Conservation (phyloP, 2,888 invertebrate species). For the Pristionchus entomophagus region DNA sequence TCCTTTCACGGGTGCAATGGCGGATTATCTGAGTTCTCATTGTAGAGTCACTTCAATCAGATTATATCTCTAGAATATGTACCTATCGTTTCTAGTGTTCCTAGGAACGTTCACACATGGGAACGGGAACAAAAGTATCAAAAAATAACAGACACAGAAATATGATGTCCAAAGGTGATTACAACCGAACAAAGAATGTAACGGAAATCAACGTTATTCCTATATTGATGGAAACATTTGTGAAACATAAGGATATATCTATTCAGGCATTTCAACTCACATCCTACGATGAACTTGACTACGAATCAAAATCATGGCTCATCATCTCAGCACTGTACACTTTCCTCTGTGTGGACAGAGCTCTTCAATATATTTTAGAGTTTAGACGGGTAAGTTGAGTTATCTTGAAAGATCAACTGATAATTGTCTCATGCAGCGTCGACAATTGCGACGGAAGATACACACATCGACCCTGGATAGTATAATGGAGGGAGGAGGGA, state of each 20-base stretch:
- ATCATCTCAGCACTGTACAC: slow-evolving; percentile 70
- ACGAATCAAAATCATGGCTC: slow-evolving; percentile 67
- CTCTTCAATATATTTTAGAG: slow-evolving; percentile 69
- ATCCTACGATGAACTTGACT: slow-evolving; percentile 66
- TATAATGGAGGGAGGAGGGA: slow-evolving; percentile 55
- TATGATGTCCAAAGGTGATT: too few relatives aligned
- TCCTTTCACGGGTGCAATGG: background rate
- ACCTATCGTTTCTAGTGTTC: too few relatives aligned
- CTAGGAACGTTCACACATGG: too few relatives aligned
- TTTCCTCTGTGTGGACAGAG: slow-evolving; percentile 72
- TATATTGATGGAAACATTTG: too few relatives aligned
- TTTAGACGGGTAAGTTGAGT: slow-evolving; percentile 61
- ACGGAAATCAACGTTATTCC: too few relatives aligned
- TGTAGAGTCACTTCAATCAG: too few relatives aligned
- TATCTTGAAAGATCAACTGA: background rate
- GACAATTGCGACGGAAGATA: slow-evolving; percentile 60
- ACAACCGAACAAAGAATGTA: too few relatives aligned
- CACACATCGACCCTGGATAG: slow-evolving; percentile 62
- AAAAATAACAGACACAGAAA: too few relatives aligned
- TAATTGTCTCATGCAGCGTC: background rate
- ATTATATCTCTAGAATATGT: too few relatives aligned
- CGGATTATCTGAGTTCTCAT: background rate
- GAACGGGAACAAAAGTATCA: too few relatives aligned
- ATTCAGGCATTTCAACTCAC: slow-evolving; percentile 69
- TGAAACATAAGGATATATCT: background rate